Evolutionary conservation across 2,888 invertebrate species (phyloP).

Genomic region (Yponomeuta sedellus): DNA sequence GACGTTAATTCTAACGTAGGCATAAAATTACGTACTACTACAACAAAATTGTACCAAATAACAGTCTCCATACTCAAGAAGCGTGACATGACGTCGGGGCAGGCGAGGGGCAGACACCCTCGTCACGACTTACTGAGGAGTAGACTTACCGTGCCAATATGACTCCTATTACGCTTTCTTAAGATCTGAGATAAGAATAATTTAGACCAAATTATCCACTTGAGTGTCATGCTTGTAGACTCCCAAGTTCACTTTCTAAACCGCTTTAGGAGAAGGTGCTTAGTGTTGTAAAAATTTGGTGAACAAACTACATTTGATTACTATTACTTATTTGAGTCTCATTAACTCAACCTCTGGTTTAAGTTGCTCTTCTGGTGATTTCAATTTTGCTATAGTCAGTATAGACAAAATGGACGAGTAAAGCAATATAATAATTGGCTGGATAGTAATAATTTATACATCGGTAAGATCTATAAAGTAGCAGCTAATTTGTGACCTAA

Average conservation of each 20-base stretch:
- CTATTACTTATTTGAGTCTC: background rate
- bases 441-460: too few species aligned
- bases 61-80: background rate
- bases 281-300: background rate
- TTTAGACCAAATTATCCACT: background rate
- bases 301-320: background rate
- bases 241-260: conserved; percentile 13
- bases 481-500: too few species aligned
- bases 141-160: background rate
- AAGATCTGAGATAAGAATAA: background rate
- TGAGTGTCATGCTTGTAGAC: background rate
- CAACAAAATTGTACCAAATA: background rate
- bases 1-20: background rate
- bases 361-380: too few species aligned
- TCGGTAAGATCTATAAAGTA: too few species aligned
- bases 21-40: background rate
- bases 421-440: too few species aligned
- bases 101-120: background rate
- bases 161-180: background rate
- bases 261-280: background rate
- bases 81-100: conserved; percentile 5
- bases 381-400: too few species aligned
- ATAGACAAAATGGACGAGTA: too few species aligned
- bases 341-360: background rate
- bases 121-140: background rate